Conservation (phyloP, 2,888 invertebrate genomes). For the Dugesia japonica region DNA sequence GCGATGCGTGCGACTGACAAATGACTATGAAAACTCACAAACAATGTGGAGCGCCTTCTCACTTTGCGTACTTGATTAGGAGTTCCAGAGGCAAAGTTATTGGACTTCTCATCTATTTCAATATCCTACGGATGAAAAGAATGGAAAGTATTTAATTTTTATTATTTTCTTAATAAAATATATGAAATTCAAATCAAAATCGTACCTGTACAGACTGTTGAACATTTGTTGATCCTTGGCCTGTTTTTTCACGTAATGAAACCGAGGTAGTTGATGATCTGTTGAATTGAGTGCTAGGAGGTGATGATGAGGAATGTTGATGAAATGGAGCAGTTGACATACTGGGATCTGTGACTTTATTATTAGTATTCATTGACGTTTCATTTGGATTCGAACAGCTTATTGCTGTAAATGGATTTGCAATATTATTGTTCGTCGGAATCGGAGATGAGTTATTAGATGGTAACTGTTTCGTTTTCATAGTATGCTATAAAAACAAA, state of each 20-base stretch:
- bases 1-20: slow-evolving; percentile 20
- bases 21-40: slow-evolving; percentile 44
- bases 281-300: neutral
- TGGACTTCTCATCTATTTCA: neutral
- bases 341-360: neutral
- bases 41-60: slow-evolving; percentile 72
- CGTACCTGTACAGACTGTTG: neutral
- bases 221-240: neutral
- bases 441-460: neutral
- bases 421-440: neutral
- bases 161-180: neutral
- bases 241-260: neutral
- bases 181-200: neutral
- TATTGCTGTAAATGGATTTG: neutral
- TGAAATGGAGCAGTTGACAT: slow-evolving; percentile 6
- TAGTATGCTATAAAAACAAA: neutral
- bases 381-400: neutral
- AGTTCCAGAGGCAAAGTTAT: slow-evolving; percentile 52
- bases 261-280: slow-evolving; percentile 1
- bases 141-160: neutral
- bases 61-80: slow-evolving; percentile 77
- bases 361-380: neutral
- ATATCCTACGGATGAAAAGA: neutral
- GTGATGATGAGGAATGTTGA: slow-evolving; percentile 2
- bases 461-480: neutral